These are phyloP conservation scores for Pangasianodon gigas DNA, from an alignment of 2,113 vertebrate species.

Conservation along the genomic window DNA sequence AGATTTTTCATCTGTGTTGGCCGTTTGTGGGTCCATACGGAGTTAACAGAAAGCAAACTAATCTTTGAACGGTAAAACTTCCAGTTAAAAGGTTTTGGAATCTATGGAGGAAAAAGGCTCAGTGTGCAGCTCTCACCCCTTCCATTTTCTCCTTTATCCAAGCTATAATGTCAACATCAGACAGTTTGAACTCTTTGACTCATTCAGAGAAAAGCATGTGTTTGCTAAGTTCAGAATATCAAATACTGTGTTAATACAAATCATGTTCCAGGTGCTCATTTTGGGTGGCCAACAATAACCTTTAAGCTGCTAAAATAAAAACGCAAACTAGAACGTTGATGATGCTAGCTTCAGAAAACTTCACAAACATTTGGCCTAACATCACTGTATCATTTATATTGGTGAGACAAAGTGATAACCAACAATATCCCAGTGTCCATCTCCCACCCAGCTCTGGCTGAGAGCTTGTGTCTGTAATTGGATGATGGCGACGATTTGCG, in stretches of 20 bases:
- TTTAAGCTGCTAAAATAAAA: not conserved
- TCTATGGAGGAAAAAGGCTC: not conserved
- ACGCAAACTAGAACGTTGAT: not conserved
- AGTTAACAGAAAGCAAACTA: not conserved
- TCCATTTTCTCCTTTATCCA: too few relatives aligned
- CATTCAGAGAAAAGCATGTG: not conserved
- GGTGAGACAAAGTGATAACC: not conserved
- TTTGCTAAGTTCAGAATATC: not conserved
- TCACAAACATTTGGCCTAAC: not conserved
- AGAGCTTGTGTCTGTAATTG: conserved; percentile 59
- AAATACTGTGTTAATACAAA: not conserved
- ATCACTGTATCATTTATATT: not conserved
- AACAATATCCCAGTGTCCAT: not conserved
- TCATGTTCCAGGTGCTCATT: not conserved
- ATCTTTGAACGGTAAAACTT: not conserved
- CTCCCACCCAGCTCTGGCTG: not conserved
- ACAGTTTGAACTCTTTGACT: too few relatives aligned
- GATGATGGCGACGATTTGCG: conserved; percentile 60
- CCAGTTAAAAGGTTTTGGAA: not conserved
- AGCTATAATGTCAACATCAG: too few relatives aligned
- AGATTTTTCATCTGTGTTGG: too few relatives aligned
- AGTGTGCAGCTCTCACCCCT: too few relatives aligned
- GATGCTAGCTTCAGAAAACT: not conserved
- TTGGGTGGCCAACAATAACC: not conserved
- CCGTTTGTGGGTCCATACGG: not conserved